Percentiles rank a stretch among this genome's conserved stretches.
phyloP scores from a whole-genome alignment of 2,113 vertebrate genomes.

The Ahaetulla prasina region DNA sequence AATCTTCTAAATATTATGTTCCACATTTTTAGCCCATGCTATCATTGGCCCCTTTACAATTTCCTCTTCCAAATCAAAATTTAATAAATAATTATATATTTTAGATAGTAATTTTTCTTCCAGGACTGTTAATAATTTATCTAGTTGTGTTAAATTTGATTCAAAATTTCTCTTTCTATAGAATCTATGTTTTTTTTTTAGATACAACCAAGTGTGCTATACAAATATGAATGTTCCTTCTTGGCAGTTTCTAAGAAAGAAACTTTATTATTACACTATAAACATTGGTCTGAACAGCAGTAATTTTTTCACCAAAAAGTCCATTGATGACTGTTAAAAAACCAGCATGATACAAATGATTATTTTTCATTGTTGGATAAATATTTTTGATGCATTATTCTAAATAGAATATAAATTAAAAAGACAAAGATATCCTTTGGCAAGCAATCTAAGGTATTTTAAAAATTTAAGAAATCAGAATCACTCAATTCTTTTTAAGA shows the following conservation, averaged over 20 bases:
- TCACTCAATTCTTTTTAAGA: conserved; percentile 45
- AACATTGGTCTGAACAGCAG: conserved; percentile 21
- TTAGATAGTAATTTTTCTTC: no score
- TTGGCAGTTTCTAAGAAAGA: conserved; percentile 37
- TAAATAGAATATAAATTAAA: conserved; percentile 36
- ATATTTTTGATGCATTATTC: conserved; percentile 56
- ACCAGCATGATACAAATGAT: conserved; percentile 61
- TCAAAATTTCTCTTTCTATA: background rate
- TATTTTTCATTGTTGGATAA: conserved; percentile 58
- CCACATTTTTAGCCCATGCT: no score
- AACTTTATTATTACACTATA: conserved; percentile 47
- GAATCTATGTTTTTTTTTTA: background rate
- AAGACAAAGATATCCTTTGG: conserved; percentile 39
- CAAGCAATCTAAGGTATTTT: conserved; percentile 53
- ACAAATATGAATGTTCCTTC: conserved; percentile 45
- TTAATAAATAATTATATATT: no score
- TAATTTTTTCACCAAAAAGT: background rate
- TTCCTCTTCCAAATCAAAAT: no score
- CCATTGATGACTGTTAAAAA: conserved; percentile 58
- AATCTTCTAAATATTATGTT: no score
- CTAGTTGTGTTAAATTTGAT: no score
- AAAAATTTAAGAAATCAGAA: conserved; percentile 49
- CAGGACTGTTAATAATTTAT: no score
- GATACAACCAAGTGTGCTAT: background rate
- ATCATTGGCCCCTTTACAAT: no score